Base-by-base conservation (phyloP, 2,797 vertebrate genomes). In the Emys orbicularis region DNA sequence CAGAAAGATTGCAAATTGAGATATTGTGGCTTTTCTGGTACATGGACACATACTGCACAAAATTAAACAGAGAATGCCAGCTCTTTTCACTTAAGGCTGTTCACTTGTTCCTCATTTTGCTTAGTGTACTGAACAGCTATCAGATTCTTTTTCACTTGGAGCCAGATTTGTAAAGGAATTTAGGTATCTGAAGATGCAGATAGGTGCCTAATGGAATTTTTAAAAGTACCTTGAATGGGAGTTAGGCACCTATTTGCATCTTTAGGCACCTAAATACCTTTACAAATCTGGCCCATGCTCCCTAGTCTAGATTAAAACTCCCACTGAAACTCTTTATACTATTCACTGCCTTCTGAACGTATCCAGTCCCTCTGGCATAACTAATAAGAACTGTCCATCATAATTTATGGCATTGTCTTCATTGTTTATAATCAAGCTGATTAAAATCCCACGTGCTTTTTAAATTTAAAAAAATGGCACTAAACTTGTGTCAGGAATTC, bases 41-140 rank as follows among this genome's bases (percentile, higher is more conserved):
- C n/a, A 0, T 7, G 34, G 49, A 82, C 8, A 23, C 19, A 11
- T 0, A 9, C 49, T 15, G 2, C 5, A 21, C 83, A 29, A 15
- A 68, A 4, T 9, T 18, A 59, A 9, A 4, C 80, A 16, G 29
- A 10, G 31, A 21, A n/a, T 90, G 47, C 15, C 61, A 34, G 12
- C 0, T 21, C 16, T 77, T n/a, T 80, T 57, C 53, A 0, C 21
- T 44, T 72, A 52, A 52, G 31, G 18, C 9, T 52, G 0, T 34
- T 89, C 19, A 65, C 8, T 11, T 11, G 25, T 23, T 76, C 44
- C 29, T 84, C 50, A 16, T 52, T 52, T 52, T 16, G 16, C 4
- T 81, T 50, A 15, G 6, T n/a, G 89, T 87, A 52, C 79, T 74
- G 9, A 53, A 52, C 16, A 57, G 9, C 68, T 23, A 72, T 1